A percentile compares a stretch with the other conserved stretches of the same genome.
phyloP scores from a whole-genome alignment of 2,113 vertebrate genomes.

The Terrapene triunguis region DNA sequence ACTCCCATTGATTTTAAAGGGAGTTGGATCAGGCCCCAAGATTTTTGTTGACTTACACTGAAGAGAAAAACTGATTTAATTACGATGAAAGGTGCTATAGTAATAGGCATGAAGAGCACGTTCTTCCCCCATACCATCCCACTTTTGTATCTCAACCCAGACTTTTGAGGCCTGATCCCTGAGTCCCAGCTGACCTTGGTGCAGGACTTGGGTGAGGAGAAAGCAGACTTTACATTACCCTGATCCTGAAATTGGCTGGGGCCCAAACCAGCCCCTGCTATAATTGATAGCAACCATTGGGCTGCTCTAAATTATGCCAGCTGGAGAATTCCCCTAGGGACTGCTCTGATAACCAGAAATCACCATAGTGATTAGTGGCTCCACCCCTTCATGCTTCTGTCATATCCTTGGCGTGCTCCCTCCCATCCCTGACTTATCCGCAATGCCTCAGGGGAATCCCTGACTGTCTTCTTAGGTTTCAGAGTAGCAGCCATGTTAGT shows the following conservation, averaged over 20 bases:
- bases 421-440: background rate
- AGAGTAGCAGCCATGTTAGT: no score
- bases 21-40: background rate
- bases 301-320: background rate
- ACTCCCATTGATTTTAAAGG: background rate
- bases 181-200: fast-evolving
- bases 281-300: background rate
- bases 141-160: background rate
- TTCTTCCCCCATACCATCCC: background rate
- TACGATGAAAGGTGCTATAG: background rate
- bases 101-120: no score
- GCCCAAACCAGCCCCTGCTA: background rate
- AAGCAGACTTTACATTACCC: background rate
- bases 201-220: background rate
- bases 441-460: background rate
- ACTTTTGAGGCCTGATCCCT: background rate
- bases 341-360: background rate
- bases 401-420: background rate
- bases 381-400: background rate
- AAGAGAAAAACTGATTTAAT: background rate
- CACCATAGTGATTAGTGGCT: fast-evolving
- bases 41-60: background rate
- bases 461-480: background rate
- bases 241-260: background rate
- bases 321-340: background rate